phyloP scores from a whole-genome alignment of 2,888 invertebrate species.

The Megalurothrips usitatus region DNA sequence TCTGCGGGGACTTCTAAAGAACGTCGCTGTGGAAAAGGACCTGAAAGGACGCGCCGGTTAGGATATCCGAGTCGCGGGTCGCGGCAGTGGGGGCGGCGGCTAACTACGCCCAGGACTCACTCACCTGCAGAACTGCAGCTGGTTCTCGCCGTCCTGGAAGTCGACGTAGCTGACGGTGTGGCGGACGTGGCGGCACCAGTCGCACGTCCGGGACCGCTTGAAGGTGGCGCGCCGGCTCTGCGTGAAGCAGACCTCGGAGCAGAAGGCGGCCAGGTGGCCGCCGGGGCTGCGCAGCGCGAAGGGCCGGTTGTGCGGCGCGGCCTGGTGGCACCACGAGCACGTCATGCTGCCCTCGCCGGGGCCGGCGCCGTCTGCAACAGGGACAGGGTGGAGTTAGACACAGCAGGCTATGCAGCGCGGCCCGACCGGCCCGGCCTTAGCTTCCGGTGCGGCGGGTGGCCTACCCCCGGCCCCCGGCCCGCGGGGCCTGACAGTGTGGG shows the following conservation, averaged over 20 bases:
- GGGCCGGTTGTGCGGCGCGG: constrained; percentile 39
- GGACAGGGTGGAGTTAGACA: too few species aligned
- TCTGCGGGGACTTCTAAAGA: too few species aligned
- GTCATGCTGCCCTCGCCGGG: constrained; percentile 38
- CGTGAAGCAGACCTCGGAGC: constrained; percentile 86
- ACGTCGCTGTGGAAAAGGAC: too few species aligned
- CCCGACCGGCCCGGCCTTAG: too few species aligned
- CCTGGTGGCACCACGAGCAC: constrained; percentile 72
- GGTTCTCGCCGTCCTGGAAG: constrained; percentile 85
- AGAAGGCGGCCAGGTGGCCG: constrained; percentile 53
- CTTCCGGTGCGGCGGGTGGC: constrained; percentile 3
- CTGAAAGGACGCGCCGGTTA: too few species aligned
- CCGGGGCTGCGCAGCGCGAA: constrained; percentile 41
- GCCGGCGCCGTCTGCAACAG: constrained; percentile 27
- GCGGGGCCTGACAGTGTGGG: too few species aligned
- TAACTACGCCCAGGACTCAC: not conserved
- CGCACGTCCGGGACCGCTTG: constrained; percentile 86
- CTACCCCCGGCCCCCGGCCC: too few species aligned
- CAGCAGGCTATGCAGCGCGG: too few species aligned
- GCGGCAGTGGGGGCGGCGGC: not conserved
- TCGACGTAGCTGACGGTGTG: constrained; percentile 89
- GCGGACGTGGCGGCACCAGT: constrained; percentile 87
- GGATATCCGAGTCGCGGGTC: too few species aligned
- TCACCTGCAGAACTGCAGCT: constrained; percentile 69
- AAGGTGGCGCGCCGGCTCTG: constrained; percentile 85